Evolutionary conservation across 1,140 invertebrate species (phyloP).

Genomic region (Neotoxoptera formosana): DNA sequence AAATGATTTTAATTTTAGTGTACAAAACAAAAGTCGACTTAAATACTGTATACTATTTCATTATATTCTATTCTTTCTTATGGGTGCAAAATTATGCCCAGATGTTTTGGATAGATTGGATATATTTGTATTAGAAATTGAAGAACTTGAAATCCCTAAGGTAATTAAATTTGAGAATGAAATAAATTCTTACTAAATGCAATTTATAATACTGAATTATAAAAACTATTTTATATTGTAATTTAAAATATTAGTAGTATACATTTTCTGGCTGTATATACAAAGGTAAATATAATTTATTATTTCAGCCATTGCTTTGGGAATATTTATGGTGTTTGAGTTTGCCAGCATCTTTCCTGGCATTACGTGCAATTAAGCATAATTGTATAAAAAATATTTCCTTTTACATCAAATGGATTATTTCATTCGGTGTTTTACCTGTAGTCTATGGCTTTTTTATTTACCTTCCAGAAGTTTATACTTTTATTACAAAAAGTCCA

Average conservation of each 20-base stretch:
- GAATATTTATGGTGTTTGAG: conserved; percentile 94
- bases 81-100: conserved; percentile 89
- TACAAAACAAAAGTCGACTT: conserved; percentile 88
- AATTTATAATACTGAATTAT: neutral
- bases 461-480: conserved; percentile 85
- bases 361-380: conserved; percentile 82
- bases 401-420: conserved; percentile 83
- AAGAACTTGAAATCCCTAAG: conserved; percentile 90
- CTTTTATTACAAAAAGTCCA: conserved; percentile 75
- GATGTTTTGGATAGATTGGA: conserved; percentile 91
- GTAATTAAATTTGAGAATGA: conserved; percentile 65
- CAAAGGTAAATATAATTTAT: conserved; percentile 57
- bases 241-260: neutral
- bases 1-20: conserved; percentile 73
- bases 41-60: conserved; percentile 94
- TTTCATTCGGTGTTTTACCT: conserved; percentile 80
- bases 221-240: neutral
- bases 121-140: conserved; percentile 92
- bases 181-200: conserved; percentile 24
- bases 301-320: conserved; percentile 82
- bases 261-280: neutral
- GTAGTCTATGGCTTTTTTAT: conserved; percentile 81
- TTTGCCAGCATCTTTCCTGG: conserved; percentile 83
- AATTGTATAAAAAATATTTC: conserved; percentile 82
- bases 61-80: conserved; percentile 85